phyloP scores from a whole-genome alignment of 2,113 vertebrate species.

The Oceanites oceanicus region DNA sequence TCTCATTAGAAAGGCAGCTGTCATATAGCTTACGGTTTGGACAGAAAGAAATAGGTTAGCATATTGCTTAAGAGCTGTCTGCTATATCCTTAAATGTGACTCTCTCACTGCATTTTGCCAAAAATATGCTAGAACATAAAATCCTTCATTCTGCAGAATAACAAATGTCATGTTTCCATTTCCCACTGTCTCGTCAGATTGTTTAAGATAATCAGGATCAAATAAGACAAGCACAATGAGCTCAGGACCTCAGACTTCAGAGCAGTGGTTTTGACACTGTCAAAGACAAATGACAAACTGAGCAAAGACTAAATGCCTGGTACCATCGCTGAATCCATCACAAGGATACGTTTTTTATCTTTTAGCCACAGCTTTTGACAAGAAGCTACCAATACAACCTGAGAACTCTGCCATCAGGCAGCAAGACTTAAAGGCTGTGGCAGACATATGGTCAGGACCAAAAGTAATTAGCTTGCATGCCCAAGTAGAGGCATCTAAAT shows the following conservation, averaged over 20 bases:
- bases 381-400: background rate
- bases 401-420: background rate
- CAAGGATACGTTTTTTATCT: background rate
- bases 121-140: slow-evolving; percentile 59
- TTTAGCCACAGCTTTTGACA: background rate
- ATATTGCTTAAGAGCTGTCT: slow-evolving; percentile 65
- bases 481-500: background rate
- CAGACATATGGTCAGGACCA: background rate
- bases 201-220: slow-evolving; percentile 51
- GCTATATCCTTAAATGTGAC: slow-evolving; percentile 44
- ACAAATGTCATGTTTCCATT: slow-evolving; percentile 61
- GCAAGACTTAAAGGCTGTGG: background rate
- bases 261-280: background rate
- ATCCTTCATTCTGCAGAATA: slow-evolving; percentile 40
- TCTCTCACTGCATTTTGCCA: slow-evolving; percentile 42
- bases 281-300: slow-evolving; percentile 2
- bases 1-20: slow-evolving; percentile 47
- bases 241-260: slow-evolving; percentile 12
- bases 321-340: background rate
- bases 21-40: slow-evolving; percentile 44
- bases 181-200: slow-evolving; percentile 34
- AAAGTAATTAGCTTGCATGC: background rate
- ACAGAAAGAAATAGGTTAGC: slow-evolving; percentile 60
- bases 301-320: background rate
- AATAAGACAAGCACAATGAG: slow-evolving; percentile 1